Conservation (phyloP, 2,113 vertebrate species). For the Toxotes jaculatrix region DNA sequence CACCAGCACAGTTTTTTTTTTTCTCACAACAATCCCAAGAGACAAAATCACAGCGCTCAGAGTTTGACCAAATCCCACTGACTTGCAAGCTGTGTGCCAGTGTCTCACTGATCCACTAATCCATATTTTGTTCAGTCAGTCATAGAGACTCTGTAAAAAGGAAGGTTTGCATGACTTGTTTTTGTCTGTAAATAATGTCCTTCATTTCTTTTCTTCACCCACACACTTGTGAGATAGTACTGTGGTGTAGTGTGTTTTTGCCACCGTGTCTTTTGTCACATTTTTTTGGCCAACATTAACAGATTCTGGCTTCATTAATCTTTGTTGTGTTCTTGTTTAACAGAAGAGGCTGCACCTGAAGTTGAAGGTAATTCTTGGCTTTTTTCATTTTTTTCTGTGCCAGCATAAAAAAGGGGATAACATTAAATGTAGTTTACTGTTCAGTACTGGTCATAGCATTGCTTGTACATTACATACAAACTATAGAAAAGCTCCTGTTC, state of each 20-base stretch:
- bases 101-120: slow-evolving; percentile 72
- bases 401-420: neutral
- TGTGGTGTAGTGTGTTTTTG: slow-evolving; percentile 1
- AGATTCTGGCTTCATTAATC: slow-evolving; percentile 9
- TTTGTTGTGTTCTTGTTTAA: slow-evolving; percentile 29
- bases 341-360: slow-evolving; percentile 54
- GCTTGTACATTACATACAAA: no score
- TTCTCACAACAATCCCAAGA: slow-evolving; percentile 13
- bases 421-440: neutral
- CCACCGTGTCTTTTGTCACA: neutral
- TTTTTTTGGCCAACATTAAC: slow-evolving; percentile 7
- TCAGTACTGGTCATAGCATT: no score
- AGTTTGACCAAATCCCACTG: slow-evolving; percentile 53
- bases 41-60: slow-evolving; percentile 34
- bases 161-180: slow-evolving; percentile 51
- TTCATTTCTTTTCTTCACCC: neutral
- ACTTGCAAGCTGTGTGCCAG: slow-evolving; percentile 47
- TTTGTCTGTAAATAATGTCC: slow-evolving; percentile 41
- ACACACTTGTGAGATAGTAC: slow-evolving; percentile 2
- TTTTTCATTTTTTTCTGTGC: neutral
- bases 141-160: slow-evolving; percentile 55
- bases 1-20: slow-evolving; percentile 20
- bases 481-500: neutral
- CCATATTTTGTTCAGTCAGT: slow-evolving; percentile 68
- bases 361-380: slow-evolving; percentile 73